phyloP scores from a whole-genome alignment of 2,888 invertebrate species.

The Rhimphoctona megacephalus region DNA sequence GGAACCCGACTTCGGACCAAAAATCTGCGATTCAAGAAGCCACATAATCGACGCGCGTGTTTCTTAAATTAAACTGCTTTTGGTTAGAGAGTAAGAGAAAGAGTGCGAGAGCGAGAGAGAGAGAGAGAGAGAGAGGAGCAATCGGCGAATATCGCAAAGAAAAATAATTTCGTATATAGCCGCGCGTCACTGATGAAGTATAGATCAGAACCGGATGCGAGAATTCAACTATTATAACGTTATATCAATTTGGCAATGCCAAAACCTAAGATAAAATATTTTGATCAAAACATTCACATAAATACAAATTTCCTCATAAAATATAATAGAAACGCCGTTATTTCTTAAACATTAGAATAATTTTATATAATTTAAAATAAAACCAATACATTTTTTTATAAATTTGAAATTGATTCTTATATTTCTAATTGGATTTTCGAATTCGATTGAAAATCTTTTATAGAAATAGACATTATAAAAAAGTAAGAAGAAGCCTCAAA shows the following conservation, averaged over 20 bases:
- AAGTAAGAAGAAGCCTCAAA: not conserved
- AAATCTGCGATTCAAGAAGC: slow-evolving; percentile 41
- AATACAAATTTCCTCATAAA: not conserved
- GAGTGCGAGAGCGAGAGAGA: slow-evolving; percentile 10
- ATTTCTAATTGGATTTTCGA: too few species aligned
- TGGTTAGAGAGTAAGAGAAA: slow-evolving; percentile 10
- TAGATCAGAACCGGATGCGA: slow-evolving; percentile 32
- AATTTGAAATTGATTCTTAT: too few species aligned
- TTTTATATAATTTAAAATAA: too few species aligned
- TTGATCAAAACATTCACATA: not conserved
- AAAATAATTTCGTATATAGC: slow-evolving; percentile 53
- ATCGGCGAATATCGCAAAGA: slow-evolving; percentile 57
- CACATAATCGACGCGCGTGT: slow-evolving; percentile 33
- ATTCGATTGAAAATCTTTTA: too few species aligned
- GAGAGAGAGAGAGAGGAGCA: slow-evolving; percentile 35
- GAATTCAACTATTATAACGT: slow-evolving; percentile 21
- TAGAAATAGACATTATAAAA: too few species aligned
- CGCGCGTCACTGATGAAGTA: slow-evolving; percentile 6
- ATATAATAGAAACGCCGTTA: not conserved
- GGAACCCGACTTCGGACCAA: slow-evolving; percentile 18
- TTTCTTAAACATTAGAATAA: not conserved
- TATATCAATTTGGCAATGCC: not conserved
- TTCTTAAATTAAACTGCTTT: slow-evolving; percentile 64
- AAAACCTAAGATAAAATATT: not conserved
- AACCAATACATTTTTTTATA: too few species aligned